Evolutionary conservation across 2,113 vertebrate genomes (phyloP), one percentile per base, ranked within the genome.

Genomic region (Callionymus lyra): DNA sequence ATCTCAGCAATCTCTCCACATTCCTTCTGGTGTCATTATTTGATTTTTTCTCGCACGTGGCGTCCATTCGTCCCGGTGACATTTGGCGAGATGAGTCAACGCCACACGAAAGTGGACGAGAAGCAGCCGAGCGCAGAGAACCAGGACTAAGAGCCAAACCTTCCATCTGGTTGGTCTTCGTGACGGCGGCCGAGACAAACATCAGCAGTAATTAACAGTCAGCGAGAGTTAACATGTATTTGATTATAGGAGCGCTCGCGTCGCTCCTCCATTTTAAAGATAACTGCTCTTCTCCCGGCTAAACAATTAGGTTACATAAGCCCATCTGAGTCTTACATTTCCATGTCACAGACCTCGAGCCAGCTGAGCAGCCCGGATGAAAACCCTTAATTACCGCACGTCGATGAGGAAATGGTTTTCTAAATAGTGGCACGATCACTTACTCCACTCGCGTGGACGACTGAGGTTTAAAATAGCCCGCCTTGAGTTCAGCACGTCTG

Each of bases 251-350:
- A 27, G 21, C 21, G 4, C 21, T 34, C 12, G 1, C 33, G 10
- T 34, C 10, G 10, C 12, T 34, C 10, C 5, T 2, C 12, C 33
- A 10, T 34, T 66, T 60, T 61, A 49, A 58, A 75, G 70, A 62
- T 50, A 72, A 68, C 53, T 38, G 57, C 68, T 58, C 51, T 50
- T 49, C 69, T 75, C 54, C 27, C 34, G 77, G 76, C 66, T 34
- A 63, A 74, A 76, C 68, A 56, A 72, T 72, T 47, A 61, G 55
- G 59, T 83, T 81, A 77, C 50, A 16, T 77, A 81, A 83, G 53
- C 53, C 41, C 44, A 50, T 76, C 49, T 33, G 56, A 70, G 52
- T 69, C 50, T 47, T 53, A 32, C 63, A 63, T 53, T 70, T 67
- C 59, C 56, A 53, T 55, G 62, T 60, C 67, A 69, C 47, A 65